Evolutionary conservation across 1,140 invertebrate genomes (phyloP), one percentile per base, ranked within the genome.

Genomic region (Colletes gigas): DNA sequence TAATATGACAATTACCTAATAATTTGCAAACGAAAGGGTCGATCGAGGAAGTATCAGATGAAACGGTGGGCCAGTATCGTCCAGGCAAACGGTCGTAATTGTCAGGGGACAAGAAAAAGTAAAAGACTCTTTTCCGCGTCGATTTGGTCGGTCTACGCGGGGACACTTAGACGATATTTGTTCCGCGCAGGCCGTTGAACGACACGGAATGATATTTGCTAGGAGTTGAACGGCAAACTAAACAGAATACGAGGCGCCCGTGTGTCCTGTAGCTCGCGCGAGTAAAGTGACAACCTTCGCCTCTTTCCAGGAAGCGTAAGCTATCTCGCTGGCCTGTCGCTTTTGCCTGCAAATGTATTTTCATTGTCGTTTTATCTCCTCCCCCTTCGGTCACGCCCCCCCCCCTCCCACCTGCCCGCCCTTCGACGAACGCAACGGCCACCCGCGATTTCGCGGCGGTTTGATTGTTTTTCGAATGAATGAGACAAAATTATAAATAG

Each of bases 401-500:
- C 67, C 7, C 15, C 52, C 30, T 14, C 17, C n/a, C 10, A n/a
- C 15, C 50, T 50, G 12, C 10, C 50, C 50, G 3, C 50, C 50
- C 8, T 50, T 50, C 6, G 74, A 78, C 66, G 59, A n/a, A 5
- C 17, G 41, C 15, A 9, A 1, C n/a, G 41, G 67, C 54, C 21
- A 50, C 76, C 59, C 55, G 44, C 57, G 77, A 81, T 85, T 79
- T 83, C 83, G 69, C 82, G 21, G 60, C 63, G 83, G 83, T 84
- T 81, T 69, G 83, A 85, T 85, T 85, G 83, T 84, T 84, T 84
- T 81, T 78, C 83, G 78, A 77, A 82, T 84, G 83, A 85, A 85
- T 81, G 83, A 72, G 83, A 84, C 73, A 69, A 84, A 85, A 85
- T 85, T 85, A 85, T 85, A 85, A 85, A 85, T 85, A 85, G 83